phyloP scores from a whole-genome alignment of 2,797 vertebrate genomes.

The Argyrosomus regius region DNA sequence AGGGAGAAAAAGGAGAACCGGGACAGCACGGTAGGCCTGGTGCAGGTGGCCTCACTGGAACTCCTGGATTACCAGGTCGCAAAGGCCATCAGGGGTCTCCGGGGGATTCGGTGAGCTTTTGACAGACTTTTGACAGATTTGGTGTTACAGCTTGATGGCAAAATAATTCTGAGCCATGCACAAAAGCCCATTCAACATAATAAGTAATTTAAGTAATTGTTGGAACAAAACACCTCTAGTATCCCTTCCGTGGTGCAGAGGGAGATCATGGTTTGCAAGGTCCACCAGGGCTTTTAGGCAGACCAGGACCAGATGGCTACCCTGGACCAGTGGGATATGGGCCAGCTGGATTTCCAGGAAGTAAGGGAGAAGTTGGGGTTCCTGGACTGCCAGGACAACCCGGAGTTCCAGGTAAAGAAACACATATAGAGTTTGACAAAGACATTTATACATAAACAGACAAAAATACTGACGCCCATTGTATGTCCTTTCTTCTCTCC shows the following conservation, averaged over 20 bases:
- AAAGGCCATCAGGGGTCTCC: slow-evolving; percentile 73
- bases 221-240: slow-evolving; percentile 43
- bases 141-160: neutral
- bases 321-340: slow-evolving; percentile 71
- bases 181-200: neutral
- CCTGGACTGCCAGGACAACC: slow-evolving; percentile 74
- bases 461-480: neutral
- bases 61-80: slow-evolving; percentile 64
- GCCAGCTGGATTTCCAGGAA: slow-evolving; percentile 65
- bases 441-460: slow-evolving; percentile 1
- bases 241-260: slow-evolving; percentile 5
- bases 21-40: slow-evolving; percentile 70
- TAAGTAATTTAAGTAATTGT: neutral
- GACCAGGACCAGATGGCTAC: slow-evolving; percentile 64
- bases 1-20: slow-evolving; percentile 69
- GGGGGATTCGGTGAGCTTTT: slow-evolving; percentile 68
- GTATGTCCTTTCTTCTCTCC: neutral
- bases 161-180: neutral
- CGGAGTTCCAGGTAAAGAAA: slow-evolving; percentile 76
- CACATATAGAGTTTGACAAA: neutral
- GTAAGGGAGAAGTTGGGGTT: slow-evolving; percentile 73
- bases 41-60: slow-evolving; percentile 55
- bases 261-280: slow-evolving; percentile 71
- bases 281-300: slow-evolving; percentile 67
- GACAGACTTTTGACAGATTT: neutral